Evolutionary conservation across 2,113 vertebrate species (phyloP).

Genomic region (Heterotilapia buettikoferi): DNA sequence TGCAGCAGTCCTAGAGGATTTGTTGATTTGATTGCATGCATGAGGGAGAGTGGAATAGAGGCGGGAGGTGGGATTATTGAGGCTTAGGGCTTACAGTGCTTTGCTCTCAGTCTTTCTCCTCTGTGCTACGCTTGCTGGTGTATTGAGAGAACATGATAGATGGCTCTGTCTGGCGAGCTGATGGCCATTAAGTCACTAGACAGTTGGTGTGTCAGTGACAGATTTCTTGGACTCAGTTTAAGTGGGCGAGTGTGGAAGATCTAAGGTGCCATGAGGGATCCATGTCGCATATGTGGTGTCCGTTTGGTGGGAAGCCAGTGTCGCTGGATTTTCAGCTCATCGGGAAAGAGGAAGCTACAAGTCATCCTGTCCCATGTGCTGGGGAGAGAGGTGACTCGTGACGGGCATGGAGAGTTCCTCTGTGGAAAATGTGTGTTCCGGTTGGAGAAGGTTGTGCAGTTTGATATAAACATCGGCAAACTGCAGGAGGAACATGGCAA

Average conservation of each 20-base stretch:
- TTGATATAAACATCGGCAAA: constrained; percentile 58
- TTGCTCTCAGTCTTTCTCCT: constrained; percentile 46
- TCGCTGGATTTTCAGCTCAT: constrained; percentile 73
- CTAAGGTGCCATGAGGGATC: constrained; percentile 58
- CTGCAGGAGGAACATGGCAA: constrained; percentile 54
- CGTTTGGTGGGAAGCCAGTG: constrained; percentile 66
- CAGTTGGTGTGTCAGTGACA: background rate
- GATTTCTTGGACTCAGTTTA: background rate
- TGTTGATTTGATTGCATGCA: constrained; percentile 52
- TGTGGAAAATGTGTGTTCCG: constrained; percentile 75
- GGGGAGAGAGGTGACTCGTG: constrained; percentile 59
- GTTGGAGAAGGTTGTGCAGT: constrained; percentile 70
- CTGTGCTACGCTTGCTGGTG: constrained; percentile 14
- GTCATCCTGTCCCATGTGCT: constrained; percentile 71
- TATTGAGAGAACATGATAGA: constrained; percentile 36
- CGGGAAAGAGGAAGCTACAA: constrained; percentile 63
- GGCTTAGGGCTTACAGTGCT: constrained; percentile 60
- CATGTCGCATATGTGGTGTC: constrained; percentile 67
- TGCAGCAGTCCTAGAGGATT: constrained; percentile 40
- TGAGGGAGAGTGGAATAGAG: constrained; percentile 47
- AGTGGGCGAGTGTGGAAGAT: background rate
- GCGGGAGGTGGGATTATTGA: constrained; percentile 62
- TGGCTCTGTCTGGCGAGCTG: constrained; percentile 7
- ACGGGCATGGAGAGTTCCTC: constrained; percentile 69
- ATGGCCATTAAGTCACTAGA: background rate